A percentile compares a stretch with the other conserved stretches of the same genome.
These are phyloP conservation scores for Eumacrocentrus americanus DNA, from an alignment of 2,888 invertebrate genomes.

Conservation along the genomic window DNA sequence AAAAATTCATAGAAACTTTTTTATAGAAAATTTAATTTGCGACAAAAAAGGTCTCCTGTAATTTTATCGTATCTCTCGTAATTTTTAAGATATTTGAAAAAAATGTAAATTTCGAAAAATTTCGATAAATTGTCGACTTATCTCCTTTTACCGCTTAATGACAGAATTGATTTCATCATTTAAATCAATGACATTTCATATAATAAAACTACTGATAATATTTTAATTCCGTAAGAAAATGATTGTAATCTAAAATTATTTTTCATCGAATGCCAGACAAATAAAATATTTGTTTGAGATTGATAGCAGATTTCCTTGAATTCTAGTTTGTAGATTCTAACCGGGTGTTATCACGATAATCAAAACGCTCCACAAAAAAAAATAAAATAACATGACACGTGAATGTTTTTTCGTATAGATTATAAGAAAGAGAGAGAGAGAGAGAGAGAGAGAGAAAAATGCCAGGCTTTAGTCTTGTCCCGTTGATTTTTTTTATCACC, in stretches of 20 bases:
- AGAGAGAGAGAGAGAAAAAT: not conserved
- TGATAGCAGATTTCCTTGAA: conserved; percentile 8
- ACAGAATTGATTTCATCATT: too few relatives aligned
- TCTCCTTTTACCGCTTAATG: too few relatives aligned
- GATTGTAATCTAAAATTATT: not conserved
- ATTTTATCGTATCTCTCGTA: not conserved
- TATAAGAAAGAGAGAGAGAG: conserved; percentile 8
- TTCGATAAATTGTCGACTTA: not conserved
- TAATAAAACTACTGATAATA: not conserved
- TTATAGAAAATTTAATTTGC: too few relatives aligned
- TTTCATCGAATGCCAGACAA: not conserved
- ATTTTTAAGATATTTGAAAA: not conserved
- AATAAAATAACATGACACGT: not conserved
- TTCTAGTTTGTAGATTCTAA: not conserved
- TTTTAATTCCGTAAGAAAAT: not conserved
- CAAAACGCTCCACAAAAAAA: not conserved
- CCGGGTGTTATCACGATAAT: conserved; percentile 1
- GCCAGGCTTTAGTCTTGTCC: too few relatives aligned
- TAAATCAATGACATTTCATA: not conserved
- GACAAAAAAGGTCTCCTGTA: too few relatives aligned
- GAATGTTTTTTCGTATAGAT: too few relatives aligned
- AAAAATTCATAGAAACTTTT: not conserved
- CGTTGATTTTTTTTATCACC: conserved; percentile 21
- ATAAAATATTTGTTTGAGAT: conserved; percentile 4
- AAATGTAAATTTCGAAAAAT: not conserved